Conservation (phyloP, 2,888 invertebrate genomes). For the Tenthredo amoena region DNA sequence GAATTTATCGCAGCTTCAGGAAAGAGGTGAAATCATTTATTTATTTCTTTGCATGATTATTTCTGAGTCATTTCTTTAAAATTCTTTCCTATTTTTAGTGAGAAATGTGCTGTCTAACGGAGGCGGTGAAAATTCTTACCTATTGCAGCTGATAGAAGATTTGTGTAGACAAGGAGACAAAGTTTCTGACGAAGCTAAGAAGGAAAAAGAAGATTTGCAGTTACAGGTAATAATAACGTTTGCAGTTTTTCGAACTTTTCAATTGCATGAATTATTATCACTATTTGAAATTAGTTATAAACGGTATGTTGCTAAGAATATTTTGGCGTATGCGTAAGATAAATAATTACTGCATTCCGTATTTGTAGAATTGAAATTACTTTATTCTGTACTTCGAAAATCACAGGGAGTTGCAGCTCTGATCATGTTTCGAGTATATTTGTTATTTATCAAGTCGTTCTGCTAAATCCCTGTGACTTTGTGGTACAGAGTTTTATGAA, state of each 20-base stretch:
- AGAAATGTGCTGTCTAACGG: slow-evolving; percentile 77
- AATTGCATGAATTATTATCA: slow-evolving; percentile 60
- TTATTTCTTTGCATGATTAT: neutral
- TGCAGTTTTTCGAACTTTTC: slow-evolving; percentile 35
- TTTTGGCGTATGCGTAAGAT: slow-evolving; percentile 64
- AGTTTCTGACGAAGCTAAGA: slow-evolving; percentile 83
- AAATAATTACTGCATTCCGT: slow-evolving; percentile 8
- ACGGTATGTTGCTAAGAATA: slow-evolving; percentile 60
- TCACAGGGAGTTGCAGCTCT: slow-evolving; percentile 24
- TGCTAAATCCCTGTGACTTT: neutral
- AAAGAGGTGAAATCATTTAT: slow-evolving; percentile 68
- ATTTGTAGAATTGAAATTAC: slow-evolving; percentile 34
- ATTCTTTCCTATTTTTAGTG: slow-evolving; percentile 68
- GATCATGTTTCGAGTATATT: neutral
- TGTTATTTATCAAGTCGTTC: too few species aligned
- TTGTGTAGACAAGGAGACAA: slow-evolving; percentile 81
- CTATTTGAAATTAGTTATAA: slow-evolving; percentile 55
- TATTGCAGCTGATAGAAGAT: slow-evolving; percentile 83
- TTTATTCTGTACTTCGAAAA: slow-evolving; percentile 52
- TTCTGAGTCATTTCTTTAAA: neutral
- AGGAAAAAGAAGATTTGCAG: slow-evolving; percentile 86
- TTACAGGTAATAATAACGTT: slow-evolving; percentile 83
- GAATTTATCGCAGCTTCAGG: slow-evolving; percentile 73
- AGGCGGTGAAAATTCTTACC: slow-evolving; percentile 75
- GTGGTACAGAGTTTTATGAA: slow-evolving; percentile 43